Evolutionary conservation across 2,797 vertebrate species (phyloP).

Genomic region (Eleutherodactylus coqui): DNA sequence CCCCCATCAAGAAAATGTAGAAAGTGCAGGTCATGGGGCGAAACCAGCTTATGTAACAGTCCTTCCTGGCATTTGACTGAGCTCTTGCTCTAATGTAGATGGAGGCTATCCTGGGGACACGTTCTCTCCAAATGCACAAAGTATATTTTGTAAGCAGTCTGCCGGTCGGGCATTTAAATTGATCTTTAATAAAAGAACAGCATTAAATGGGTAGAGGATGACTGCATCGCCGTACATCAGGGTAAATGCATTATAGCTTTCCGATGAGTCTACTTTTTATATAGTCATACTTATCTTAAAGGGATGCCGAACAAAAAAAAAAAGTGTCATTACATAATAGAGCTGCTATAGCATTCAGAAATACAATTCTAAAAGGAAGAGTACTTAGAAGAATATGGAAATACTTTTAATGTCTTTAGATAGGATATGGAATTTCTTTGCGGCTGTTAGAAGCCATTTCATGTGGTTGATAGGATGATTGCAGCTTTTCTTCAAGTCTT

Average conservation of each 20-base stretch:
- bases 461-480: neutral
- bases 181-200: neutral
- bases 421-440: neutral
- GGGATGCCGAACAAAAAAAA: neutral
- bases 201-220: neutral
- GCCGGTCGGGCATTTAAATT: neutral
- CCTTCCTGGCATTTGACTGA: neutral
- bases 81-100: neutral
- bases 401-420: neutral
- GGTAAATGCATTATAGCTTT: neutral
- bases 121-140: neutral
- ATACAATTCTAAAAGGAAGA: neutral
- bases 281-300: neutral
- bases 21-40: too few species aligned
- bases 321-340: neutral
- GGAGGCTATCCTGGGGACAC: neutral
- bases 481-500: neutral
- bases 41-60: too few species aligned
- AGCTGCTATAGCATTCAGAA: neutral
- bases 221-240: neutral
- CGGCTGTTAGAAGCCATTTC: neutral
- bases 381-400: neutral
- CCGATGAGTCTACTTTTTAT: neutral
- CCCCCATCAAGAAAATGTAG: too few species aligned
- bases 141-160: neutral